A percentile compares a stretch with the other conserved stretches of the same genome.
These are phyloP conservation scores for Neodiprion lecontei DNA, from an alignment of 1,140 invertebrate genomes.

Conservation along the genomic window DNA sequence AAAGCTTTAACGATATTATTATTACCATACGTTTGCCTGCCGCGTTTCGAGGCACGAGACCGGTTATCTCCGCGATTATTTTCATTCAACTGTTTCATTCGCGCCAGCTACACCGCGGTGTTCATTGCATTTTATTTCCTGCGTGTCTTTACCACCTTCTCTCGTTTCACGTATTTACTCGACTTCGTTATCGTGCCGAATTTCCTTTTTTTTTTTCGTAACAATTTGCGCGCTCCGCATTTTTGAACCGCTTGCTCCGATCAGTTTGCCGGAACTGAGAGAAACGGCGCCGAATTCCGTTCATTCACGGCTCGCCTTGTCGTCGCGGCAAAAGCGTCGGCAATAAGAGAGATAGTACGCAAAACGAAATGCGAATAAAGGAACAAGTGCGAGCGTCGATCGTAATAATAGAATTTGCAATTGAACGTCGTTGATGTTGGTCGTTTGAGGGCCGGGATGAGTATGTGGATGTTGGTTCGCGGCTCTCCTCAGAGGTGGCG, in stretches of 20 bases:
- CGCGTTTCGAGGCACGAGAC: constrained; percentile 21
- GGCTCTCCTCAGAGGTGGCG: constrained; percentile 51
- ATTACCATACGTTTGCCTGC: constrained; percentile 18
- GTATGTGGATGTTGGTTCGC: constrained; percentile 53
- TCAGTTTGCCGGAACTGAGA: constrained; percentile 3
- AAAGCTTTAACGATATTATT: constrained; percentile 49
- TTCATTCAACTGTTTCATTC: constrained; percentile 7
- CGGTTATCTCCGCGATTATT: constrained; percentile 36
- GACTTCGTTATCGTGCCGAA: background rate
- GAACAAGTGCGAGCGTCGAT: background rate
- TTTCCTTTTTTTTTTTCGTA: constrained; percentile 8
- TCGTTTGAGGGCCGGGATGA: constrained; percentile 60
- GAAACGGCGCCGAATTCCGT: background rate
- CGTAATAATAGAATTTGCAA: background rate
- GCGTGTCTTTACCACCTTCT: background rate
- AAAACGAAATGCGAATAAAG: too few species aligned
- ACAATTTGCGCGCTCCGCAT: background rate
- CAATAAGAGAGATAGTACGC: too few species aligned
- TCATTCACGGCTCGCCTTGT: background rate
- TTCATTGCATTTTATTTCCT: background rate
- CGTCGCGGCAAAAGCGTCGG: constrained; percentile 2
- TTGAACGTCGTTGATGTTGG: constrained; percentile 50
- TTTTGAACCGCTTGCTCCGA: background rate
- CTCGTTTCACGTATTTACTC: constrained; percentile 1
- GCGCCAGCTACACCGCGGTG: background rate